phyloP scores from a whole-genome alignment of 2,113 vertebrate genomes.

The Murina feae region DNA sequence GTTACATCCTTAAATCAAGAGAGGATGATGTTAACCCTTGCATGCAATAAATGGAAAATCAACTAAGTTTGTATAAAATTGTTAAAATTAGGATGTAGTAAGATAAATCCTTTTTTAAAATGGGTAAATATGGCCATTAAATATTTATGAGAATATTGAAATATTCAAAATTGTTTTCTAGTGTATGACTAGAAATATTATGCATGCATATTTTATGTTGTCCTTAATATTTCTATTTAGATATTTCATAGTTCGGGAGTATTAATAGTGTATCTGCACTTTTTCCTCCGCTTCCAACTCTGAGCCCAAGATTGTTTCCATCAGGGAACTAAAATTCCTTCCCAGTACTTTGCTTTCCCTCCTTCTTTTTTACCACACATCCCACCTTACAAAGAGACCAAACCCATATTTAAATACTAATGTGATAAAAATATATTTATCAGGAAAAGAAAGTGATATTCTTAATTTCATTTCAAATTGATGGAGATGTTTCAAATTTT shows the following conservation, averaged over 20 bases:
- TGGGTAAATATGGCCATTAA: not conserved
- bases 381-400: not conserved
- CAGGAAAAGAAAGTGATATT: constrained; percentile 39
- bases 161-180: constrained; percentile 15
- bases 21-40: not conserved
- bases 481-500: constrained; percentile 36
- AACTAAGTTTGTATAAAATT: not conserved
- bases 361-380: constrained; percentile 43
- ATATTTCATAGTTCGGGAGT: constrained; percentile 9
- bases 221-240: constrained; percentile 54
- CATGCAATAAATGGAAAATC: not conserved
- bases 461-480: constrained; percentile 50
- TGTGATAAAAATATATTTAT: constrained; percentile 54
- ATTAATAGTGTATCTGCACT: not conserved
- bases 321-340: not conserved
- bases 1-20: not conserved
- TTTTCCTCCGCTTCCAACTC: constrained; percentile 17
- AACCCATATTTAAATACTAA: constrained; percentile 37
- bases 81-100: not conserved
- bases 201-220: not conserved
- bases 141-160: not conserved
- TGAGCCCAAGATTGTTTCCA: constrained; percentile 34
- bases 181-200: not conserved
- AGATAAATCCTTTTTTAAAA: not conserved
- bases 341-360: constrained; percentile 34